Base-by-base conservation (phyloP, 1,140 invertebrate genomes). In the Brachionus calyciflorus region DNA sequence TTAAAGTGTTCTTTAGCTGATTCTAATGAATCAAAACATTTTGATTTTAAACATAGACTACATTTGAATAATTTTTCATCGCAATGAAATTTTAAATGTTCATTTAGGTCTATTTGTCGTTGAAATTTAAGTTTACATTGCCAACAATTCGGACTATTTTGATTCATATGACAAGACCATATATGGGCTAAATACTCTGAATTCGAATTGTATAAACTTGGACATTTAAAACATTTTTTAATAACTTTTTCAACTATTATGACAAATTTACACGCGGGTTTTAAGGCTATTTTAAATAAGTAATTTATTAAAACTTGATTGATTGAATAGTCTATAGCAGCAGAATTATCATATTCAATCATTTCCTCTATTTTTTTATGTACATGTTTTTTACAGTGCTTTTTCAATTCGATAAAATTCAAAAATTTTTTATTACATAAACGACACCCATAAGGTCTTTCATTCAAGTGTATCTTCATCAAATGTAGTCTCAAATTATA, bases 401-500 rank as follows among this genome's bases (percentile, higher is more conserved):
- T 37, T 24, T 73, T 73, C 19, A 73, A 17, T 12, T 51, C n/a
- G 0, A 73, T 4, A 73, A 73, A 73, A 12, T 73, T 5, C 19
- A 1, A 21, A 55, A 51, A 73, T 19, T 40, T 30, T 49, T 55
- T 49, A 3, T 37, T 12, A 46, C 69, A 73, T 3, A 49, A n/a
- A 10, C 69, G 30, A 30, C 69, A 73, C 5, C 19, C 9, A 24
- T 73, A 73, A 10, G 69, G 69, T 10, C 28, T 73, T 73, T 73
- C 69, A 37, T 55, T 51, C 14, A 73, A 30, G 17, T 73, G 69
- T 41, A 28, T 41, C 33, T 24, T 51, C 69, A 73, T 73, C 24
- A 73, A 14, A n/a, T 73, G 69, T 12, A 40, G 19, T 51, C 30
- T 73, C 2, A 73, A 33, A 14, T 14, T 49, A 24, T 14, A 33